Conservation (phyloP, 2,113 vertebrate species). For the Hippocampus abdominalis region DNA sequence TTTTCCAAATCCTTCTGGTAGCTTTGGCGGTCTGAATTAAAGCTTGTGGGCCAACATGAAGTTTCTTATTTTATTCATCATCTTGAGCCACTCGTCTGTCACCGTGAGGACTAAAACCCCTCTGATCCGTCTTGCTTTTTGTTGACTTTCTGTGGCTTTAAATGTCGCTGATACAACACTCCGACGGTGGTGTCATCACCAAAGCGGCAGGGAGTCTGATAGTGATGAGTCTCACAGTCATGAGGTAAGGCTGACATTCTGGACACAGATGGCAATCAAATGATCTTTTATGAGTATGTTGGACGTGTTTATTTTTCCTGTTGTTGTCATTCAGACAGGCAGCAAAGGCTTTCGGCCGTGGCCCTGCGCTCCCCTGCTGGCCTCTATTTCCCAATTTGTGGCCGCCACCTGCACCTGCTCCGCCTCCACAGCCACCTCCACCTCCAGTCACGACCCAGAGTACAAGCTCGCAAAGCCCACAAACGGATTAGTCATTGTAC, state of each 20-base stretch:
- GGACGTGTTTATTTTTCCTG: not conserved
- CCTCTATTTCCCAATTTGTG: constrained; percentile 25
- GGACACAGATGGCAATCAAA: not conserved
- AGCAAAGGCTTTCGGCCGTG: constrained; percentile 5
- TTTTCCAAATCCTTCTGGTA: not conserved
- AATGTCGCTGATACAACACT: not conserved
- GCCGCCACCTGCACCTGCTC: constrained; percentile 3
- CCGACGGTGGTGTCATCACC: not conserved
- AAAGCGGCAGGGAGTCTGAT: constrained; percentile 37
- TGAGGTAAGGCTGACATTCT: constrained; percentile 21
- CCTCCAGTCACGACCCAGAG: not conserved
- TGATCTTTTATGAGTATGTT: not conserved
- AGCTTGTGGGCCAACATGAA: not conserved
- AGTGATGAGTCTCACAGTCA: constrained; percentile 30
- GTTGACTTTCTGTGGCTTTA: not conserved
- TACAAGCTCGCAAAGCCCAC: not conserved
- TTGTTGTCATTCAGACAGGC: not conserved
- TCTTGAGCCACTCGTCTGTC: not conserved
- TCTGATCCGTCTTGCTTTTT: not conserved
- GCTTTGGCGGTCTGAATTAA: not conserved
- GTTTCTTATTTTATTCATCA: not conserved
- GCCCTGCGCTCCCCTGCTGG: constrained; percentile 17
- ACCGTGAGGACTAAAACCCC: not conserved
- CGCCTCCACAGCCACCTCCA: not conserved
- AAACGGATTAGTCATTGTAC: not conserved